Evolutionary conservation across 2,888 invertebrate species (phyloP).

Genomic region (Metellina segmentata): DNA sequence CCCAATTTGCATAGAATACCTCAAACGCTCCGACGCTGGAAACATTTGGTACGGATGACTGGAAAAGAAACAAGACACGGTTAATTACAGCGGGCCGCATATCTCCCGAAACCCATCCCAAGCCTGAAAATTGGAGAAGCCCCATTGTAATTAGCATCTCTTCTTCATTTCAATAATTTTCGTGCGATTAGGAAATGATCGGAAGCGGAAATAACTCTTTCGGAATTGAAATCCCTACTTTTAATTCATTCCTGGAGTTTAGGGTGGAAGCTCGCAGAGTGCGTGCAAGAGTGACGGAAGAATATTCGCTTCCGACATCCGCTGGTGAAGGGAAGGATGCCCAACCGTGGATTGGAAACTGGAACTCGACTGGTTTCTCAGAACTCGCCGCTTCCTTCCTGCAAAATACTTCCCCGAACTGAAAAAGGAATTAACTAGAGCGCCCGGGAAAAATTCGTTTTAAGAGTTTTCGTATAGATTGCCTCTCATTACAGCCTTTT

Average conservation of each 20-base stretch:
- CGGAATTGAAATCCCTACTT: conserved; percentile 21
- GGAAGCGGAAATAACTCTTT: conserved; percentile 28
- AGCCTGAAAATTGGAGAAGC: background rate
- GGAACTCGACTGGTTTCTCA: background rate
- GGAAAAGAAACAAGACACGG: background rate
- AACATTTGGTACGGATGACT: background rate
- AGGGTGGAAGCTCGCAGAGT: background rate
- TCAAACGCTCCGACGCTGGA: background rate
- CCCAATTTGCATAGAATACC: background rate
- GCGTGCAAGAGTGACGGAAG: background rate
- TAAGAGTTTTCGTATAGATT: conserved; percentile 42
- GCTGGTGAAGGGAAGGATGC: background rate
- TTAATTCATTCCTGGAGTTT: conserved; percentile 28
- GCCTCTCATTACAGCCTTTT: conserved; percentile 15
- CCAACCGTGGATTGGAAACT: conserved; percentile 13
- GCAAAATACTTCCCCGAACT: background rate
- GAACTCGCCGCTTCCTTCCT: conserved; percentile 29
- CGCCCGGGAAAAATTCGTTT: conserved; percentile 41
- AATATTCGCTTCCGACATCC: background rate
- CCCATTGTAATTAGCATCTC: conserved; percentile 35
- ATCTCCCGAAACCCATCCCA: background rate
- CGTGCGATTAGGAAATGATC: conserved; percentile 45
- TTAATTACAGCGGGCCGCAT: background rate
- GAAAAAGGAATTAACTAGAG: conserved; percentile 39
- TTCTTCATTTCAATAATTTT: conserved; percentile 43